phyloP scores from a whole-genome alignment of 2,113 vertebrate genomes.

The Heliornis fulica region DNA sequence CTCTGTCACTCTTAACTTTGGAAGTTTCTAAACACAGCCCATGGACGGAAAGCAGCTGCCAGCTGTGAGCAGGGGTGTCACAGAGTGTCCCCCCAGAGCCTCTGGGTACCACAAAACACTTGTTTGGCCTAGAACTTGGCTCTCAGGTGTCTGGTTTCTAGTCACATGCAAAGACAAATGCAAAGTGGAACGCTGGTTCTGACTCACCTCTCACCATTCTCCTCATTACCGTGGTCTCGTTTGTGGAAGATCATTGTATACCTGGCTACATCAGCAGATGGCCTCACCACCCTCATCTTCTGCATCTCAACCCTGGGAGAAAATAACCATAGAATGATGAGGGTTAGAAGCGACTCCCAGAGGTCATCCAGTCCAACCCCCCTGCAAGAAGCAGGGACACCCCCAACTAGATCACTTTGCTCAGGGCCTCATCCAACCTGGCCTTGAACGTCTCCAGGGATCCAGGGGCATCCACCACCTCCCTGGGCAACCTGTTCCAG shows the following conservation, averaged over 20 bases:
- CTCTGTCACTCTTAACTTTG: background rate
- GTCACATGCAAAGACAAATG: background rate
- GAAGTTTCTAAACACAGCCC: background rate
- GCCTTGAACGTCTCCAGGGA: no score
- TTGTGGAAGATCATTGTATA: constrained; percentile 98
- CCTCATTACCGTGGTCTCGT: constrained; percentile 88
- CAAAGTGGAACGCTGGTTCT: background rate
- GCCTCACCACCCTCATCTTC: constrained; percentile 87
- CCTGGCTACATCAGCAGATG: constrained; percentile 79
- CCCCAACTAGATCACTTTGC: no score
- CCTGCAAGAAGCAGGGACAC: no score
- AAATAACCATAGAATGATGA: no score
- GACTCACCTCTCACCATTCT: constrained; percentile 86
- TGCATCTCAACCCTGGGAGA: constrained; percentile 85
- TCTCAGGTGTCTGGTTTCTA: background rate
- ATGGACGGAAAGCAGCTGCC: background rate
- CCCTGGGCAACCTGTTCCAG: no score
- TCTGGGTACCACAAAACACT: background rate
- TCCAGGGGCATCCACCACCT: no score
- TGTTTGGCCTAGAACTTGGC: background rate
- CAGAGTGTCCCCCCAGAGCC: background rate
- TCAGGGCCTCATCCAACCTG: no score
- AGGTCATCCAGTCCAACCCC: no score
- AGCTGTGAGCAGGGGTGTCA: background rate
- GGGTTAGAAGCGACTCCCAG: no score